Evolutionary conservation across 2,888 invertebrate species (phyloP).

Genomic region (Nomada fabriciana): DNA sequence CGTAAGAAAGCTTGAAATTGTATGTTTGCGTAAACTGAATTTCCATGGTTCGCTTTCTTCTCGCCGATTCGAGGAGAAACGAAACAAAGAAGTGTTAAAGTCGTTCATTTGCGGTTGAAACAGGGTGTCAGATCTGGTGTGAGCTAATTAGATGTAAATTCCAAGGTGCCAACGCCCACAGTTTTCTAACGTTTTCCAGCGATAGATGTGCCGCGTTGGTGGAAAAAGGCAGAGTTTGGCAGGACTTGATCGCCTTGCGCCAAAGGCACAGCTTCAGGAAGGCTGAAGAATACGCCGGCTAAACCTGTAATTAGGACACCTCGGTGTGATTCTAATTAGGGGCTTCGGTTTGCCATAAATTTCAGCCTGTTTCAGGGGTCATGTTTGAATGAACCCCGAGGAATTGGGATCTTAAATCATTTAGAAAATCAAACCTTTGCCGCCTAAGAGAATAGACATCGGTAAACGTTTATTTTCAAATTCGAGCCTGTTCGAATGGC

Average conservation of each 20-base stretch:
- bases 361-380: conserved; percentile 72
- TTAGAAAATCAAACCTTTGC: conserved; percentile 57
- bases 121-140: conserved; percentile 35
- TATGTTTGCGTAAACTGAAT: too few relatives aligned
- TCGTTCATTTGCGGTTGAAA: conserved; percentile 23
- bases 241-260: conserved; percentile 58
- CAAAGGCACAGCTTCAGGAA: conserved; percentile 37
- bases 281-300: conserved; percentile 38
- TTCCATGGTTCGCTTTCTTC: background rate
- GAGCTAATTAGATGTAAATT: conserved; percentile 63
- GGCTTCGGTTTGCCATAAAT: conserved; percentile 74
- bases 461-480: conserved; percentile 4
- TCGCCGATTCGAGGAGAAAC: background rate
- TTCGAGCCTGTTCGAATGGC: background rate
- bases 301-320: conserved; percentile 82
- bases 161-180: conserved; percentile 46
- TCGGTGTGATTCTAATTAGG: conserved; percentile 81
- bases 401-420: conserved; percentile 59
- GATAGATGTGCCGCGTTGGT: conserved; percentile 59
- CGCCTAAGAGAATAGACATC: conserved; percentile 18
- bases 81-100: conserved; percentile 35
- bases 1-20: too few relatives aligned
- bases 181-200: conserved; percentile 50
- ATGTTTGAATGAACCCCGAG: conserved; percentile 71
- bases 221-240: conserved; percentile 60